Evolutionary conservation across 2,797 vertebrate species (phyloP), one percentile per base, ranked within the genome.

Genomic region (Phyllotis vaccarum): DNA sequence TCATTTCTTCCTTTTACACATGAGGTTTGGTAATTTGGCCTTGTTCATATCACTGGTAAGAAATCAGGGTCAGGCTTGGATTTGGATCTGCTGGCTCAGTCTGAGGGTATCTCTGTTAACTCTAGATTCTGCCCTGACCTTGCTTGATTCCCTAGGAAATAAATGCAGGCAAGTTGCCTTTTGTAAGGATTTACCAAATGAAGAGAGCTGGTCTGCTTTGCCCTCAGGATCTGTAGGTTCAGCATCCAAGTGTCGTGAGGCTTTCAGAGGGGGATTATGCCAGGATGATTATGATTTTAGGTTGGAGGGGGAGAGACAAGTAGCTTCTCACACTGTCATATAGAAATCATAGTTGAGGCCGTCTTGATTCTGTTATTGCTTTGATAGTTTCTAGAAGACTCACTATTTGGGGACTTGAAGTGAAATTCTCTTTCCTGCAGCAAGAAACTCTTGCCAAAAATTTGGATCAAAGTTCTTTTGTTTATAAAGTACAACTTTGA

Each of bases 381-480:
- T 70, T 64, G 8, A 80, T 6, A 27, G 2, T 80, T 86, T 24
- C 72, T 60, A 74, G 34, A 86, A 90, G 64, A 29, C 52, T 22
- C 60, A 19, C 37, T 90, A 70, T 54, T 46, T 34, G 37, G 22
- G 3, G 19, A 34, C 95, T 93, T 90, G 62, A 12, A 89, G 68
- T 87, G 27, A 92, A 21, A 6, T n/a, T 95, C 78, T 91, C 24
- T 89, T 74, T 46, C 9, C 6, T 80, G 19, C 12, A 16, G 22
- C 0, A 17, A 88, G 81, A 79, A 87, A 93, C 10, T 21, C 80
- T 37, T 46, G 1, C 13, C 12, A 56, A 68, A 91, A 68, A 6
- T 74, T 64, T 74, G 68, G 27, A 43, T 95, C 86, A 52, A 81
- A 91, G 72, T 2, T 94, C 81, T 95, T 66, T 21, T 12, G 14